Evolutionary conservation across 2,797 vertebrate genomes (phyloP).

Genomic region (Setipinna tenuifilis): DNA sequence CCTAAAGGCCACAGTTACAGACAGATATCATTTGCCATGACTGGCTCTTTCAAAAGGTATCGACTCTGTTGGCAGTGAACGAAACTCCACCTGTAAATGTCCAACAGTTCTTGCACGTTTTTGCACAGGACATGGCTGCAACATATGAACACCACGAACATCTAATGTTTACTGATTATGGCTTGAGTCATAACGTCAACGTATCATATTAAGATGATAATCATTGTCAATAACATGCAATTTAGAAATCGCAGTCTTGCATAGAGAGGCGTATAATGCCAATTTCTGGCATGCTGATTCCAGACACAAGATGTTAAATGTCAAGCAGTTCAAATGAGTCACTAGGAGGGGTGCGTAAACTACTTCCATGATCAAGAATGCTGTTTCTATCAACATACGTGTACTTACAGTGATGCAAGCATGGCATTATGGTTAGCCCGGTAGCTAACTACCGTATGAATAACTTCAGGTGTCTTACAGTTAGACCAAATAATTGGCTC

Average conservation of each 20-base stretch:
- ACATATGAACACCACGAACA: too few species aligned
- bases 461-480: not conserved
- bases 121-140: too few species aligned
- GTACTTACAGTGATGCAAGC: not conserved
- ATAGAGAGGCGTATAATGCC: not conserved
- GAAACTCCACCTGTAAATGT: not conserved
- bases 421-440: not conserved
- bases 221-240: not conserved
- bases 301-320: not conserved
- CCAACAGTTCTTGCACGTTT: not conserved
- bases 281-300: not conserved
- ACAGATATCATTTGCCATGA: not conserved
- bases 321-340: not conserved
- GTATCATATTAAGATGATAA: not conserved
- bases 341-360: not conserved
- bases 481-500: not conserved
- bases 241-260: not conserved
- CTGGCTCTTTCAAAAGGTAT: not conserved
- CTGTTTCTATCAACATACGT: not conserved
- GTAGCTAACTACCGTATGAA: not conserved
- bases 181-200: too few species aligned
- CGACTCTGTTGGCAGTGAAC: not conserved
- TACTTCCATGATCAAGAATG: not conserved
- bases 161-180: too few species aligned
- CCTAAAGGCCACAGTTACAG: constrained; percentile 40